phyloP scores from a whole-genome alignment of 1,140 invertebrate genomes.

The Caerostris extrusa region DNA sequence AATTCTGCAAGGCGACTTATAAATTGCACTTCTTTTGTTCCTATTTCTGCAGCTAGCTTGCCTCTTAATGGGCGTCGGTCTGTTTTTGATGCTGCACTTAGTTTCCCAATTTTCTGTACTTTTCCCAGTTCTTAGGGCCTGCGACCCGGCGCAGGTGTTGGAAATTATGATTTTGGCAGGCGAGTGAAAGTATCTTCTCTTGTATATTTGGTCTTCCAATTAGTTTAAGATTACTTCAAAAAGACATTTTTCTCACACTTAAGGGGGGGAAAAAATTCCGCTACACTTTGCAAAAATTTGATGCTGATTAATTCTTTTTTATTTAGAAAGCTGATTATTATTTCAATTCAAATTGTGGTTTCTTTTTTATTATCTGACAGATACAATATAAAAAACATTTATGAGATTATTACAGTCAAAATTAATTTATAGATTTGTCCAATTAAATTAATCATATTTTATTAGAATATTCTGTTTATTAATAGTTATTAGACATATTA shows the following conservation, averaged over 20 bases:
- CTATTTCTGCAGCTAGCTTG: background rate
- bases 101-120: background rate
- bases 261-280: no score
- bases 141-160: background rate
- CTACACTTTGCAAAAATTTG: no score
- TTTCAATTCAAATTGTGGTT: no score
- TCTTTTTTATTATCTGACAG: no score
- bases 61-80: background rate
- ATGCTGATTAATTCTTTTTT: no score
- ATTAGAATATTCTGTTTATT: no score
- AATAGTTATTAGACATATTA: no score
- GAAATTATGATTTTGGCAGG: background rate
- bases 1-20: constrained; percentile 22
- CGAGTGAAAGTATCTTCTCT: background rate
- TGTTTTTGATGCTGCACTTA: background rate
- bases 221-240: background rate
- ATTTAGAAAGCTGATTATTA: no score
- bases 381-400: no score
- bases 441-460: no score
- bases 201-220: background rate
- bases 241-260: background rate
- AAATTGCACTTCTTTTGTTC: constrained; percentile 18
- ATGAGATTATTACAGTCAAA: no score
- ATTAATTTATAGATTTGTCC: no score
- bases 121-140: background rate